Conservation (phyloP, 2,888 invertebrate genomes). For the Lasioglossum vierecki region DNA sequence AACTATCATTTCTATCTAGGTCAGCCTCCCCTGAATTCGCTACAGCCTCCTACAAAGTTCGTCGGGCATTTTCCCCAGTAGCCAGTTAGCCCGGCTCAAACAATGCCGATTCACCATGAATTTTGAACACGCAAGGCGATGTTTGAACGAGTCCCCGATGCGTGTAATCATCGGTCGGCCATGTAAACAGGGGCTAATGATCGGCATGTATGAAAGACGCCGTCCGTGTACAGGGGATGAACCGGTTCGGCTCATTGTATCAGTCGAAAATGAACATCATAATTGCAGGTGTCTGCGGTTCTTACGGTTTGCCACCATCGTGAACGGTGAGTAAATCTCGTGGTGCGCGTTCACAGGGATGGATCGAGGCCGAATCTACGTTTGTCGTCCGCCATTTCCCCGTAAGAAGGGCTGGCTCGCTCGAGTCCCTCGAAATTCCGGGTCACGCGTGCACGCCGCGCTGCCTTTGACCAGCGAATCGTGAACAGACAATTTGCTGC, state of each 20-base stretch:
- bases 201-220: slow-evolving; percentile 3
- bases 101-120: neutral
- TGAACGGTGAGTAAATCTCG: slow-evolving; percentile 58
- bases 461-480: slow-evolving; percentile 42
- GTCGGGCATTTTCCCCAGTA: neutral
- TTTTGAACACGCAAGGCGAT: neutral
- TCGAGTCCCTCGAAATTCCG: slow-evolving; percentile 39
- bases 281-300: slow-evolving; percentile 59
- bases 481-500: slow-evolving; percentile 36
- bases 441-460: slow-evolving; percentile 37
- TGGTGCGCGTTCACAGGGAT: slow-evolving; percentile 47
- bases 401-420: slow-evolving; percentile 40
- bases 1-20: neutral
- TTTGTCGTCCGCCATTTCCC: slow-evolving; percentile 34
- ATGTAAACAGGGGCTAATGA: slow-evolving; percentile 12
- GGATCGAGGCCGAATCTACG: slow-evolving; percentile 54
- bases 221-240: slow-evolving; percentile 12
- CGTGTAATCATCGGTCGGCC: neutral
- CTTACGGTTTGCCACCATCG: slow-evolving; percentile 59
- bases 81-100: neutral
- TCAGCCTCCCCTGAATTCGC: neutral
- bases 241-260: slow-evolving; percentile 31
- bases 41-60: neutral
- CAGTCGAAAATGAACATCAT: slow-evolving; percentile 51
- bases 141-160: neutral